A percentile compares a stretch with the other conserved stretches of the same genome.
These are phyloP conservation scores for Dryobota labecula DNA, from an alignment of 2,888 invertebrate species.

Conservation along the genomic window DNA sequence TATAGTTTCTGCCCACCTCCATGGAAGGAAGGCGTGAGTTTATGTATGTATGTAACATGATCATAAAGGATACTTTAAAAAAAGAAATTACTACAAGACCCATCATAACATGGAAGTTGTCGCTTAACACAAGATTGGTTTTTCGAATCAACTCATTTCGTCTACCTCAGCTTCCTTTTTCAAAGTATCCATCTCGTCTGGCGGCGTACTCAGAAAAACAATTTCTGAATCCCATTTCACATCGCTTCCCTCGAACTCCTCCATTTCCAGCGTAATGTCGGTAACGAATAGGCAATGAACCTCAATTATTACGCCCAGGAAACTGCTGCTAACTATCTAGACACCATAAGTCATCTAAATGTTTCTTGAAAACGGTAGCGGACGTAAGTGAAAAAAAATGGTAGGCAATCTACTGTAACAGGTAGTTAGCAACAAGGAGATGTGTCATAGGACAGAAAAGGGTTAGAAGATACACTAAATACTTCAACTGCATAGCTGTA, in stretches of 20 bases:
- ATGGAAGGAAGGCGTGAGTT: too few relatives aligned
- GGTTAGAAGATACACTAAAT: slow-evolving; percentile 28
- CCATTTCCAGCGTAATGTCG: slow-evolving; percentile 35
- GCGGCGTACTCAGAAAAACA: slow-evolving; percentile 35
- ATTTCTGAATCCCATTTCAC: slow-evolving; percentile 31
- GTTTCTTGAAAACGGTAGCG: slow-evolving; percentile 63
- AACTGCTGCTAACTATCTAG: slow-evolving; percentile 45
- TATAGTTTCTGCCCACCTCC: too few relatives aligned
- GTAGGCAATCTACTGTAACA: slow-evolving; percentile 58
- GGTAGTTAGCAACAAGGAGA: slow-evolving; percentile 53
- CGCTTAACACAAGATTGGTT: neutral
- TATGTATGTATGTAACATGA: too few relatives aligned
- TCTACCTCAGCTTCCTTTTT: neutral
- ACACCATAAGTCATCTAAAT: slow-evolving; percentile 61
- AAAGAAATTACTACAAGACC: neutral
- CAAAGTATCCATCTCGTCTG: slow-evolving; percentile 1
- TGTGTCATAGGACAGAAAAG: neutral
- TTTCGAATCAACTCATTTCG: neutral
- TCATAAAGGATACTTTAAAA: neutral
- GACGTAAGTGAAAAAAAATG: slow-evolving; percentile 65
- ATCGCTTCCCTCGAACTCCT: slow-evolving; percentile 9
- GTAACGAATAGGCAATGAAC: slow-evolving; percentile 55
- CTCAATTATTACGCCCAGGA: slow-evolving; percentile 59
- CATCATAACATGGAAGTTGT: neutral
- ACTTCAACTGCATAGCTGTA: too few relatives aligned